Base-by-base conservation (phyloP, 2,797 vertebrate species). In the Neostethus bicornis region DNA sequence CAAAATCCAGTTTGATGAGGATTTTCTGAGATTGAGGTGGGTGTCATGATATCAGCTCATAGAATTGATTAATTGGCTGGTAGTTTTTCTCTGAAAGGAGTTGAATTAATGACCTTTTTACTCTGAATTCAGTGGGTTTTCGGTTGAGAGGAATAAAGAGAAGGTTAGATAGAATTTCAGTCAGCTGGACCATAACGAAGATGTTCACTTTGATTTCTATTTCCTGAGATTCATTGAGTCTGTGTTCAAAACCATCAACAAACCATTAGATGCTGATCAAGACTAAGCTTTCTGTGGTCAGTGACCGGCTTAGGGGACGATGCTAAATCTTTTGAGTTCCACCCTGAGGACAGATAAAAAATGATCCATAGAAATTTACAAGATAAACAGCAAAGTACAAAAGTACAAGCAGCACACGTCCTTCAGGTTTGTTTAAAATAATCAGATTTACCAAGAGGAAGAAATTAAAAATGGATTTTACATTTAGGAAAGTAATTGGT, bases 41-140 rank as follows among this genome's bases (percentile, higher is more conserved):
- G 9, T 13, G 26, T 21, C 0, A 0, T 31, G 47, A 38, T 23
- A 29, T 14, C 20, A 10, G 59, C n/a, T 59, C 56, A 34, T 13
- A 20, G 31, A 50, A 53, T 52, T 61, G 14, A 47, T 52, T 43
- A 31, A 42, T 19, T 17, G 49, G 43, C 48, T 41, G n/a, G 59
- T 39, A 13, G 37, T 23, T 57, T 49, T 4, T 11, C 50, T 29
- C 38, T 48, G 26, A 51, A 70, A 70, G 54, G 29, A 59, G 55
- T 43, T 80, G 56, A 75, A 60, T 28, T 51, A 31, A 38, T 62
- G 32, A 25, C 48, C 42, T 70, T 53, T 14, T 38, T 51, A 42
- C n/a, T 77, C 61, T 49, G n/a, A n/a, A n/a, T 78, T 51, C 42
- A 54, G 21, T 73, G 54, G 52, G 10, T 65, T 75, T 73, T 67